A percentile compares a stretch with the other conserved stretches of the same genome.
Conservation (phyloP, 2,888 invertebrate genomes). For the Oxystoma pomonae region DNA sequence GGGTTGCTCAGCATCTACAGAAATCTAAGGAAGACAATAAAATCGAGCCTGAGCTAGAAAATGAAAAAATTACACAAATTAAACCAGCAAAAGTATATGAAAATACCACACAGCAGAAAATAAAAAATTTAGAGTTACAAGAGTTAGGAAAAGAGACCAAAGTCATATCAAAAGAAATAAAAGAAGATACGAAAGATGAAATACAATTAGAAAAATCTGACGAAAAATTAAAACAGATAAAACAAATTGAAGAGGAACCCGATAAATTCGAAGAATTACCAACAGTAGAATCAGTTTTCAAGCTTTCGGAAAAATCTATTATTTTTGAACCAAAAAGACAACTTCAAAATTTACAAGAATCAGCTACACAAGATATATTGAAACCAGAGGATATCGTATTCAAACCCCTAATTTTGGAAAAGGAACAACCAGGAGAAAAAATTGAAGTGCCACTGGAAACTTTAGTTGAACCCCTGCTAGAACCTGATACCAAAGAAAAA, state of each 20-base stretch:
- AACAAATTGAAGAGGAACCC: no score
- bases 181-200: neutral
- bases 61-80: neutral
- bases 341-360: no score
- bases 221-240: no score
- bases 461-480: neutral
- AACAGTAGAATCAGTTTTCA: neutral
- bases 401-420: neutral
- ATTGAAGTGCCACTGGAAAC: neutral
- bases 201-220: neutral
- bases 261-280: neutral
- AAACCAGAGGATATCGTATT: no score
- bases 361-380: no score
- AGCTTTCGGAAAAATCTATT: neutral
- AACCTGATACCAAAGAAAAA: neutral
- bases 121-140: neutral
- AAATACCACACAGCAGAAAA: neutral
- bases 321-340: no score
- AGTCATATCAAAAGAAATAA: neutral
- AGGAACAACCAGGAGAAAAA: neutral
- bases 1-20: slow-evolving; percentile 19
- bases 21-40: neutral
- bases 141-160: neutral
- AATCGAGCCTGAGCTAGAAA: neutral
- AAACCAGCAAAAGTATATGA: neutral